Conservation (phyloP, 2,888 invertebrate genomes). For the Ectobius pallidus region DNA sequence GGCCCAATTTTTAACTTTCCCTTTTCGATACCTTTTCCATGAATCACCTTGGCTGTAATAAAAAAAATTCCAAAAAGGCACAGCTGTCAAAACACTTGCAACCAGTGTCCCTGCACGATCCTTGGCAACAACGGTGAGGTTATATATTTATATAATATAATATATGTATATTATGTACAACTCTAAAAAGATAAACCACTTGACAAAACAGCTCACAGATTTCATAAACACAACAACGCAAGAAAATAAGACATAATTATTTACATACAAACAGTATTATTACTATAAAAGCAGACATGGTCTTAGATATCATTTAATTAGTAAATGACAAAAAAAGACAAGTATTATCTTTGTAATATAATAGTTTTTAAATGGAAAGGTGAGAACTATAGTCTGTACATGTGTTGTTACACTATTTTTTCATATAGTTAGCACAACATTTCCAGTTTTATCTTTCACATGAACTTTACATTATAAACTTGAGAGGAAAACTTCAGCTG, state of each 20-base stretch:
- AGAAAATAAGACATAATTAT: background rate
- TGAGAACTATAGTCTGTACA: too few species aligned
- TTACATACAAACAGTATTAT: background rate
- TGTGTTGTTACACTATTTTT: too few species aligned
- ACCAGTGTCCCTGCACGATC: background rate
- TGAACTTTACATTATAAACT: too few species aligned
- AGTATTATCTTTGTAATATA: background rate
- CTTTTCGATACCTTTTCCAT: too few species aligned
- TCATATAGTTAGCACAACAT: too few species aligned
- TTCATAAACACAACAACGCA: conserved; percentile 5
- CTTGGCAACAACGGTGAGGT: background rate
- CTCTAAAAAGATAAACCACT: background rate
- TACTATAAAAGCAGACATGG: conserved; percentile 9
- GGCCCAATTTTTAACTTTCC: too few species aligned
- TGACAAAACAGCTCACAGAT: conserved; percentile 8
- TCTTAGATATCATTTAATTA: background rate
- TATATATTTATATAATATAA: background rate
- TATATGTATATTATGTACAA: background rate
- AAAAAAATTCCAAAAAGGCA: background rate
- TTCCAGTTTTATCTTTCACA: too few species aligned
- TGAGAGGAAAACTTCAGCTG: too few species aligned
- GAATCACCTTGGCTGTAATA: background rate
- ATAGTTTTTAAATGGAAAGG: too few species aligned
- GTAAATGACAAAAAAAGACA: background rate
- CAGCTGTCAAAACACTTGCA: background rate